phyloP scores from a whole-genome alignment of 2,113 vertebrate genomes.

The Herpetotheres cachinnans region DNA sequence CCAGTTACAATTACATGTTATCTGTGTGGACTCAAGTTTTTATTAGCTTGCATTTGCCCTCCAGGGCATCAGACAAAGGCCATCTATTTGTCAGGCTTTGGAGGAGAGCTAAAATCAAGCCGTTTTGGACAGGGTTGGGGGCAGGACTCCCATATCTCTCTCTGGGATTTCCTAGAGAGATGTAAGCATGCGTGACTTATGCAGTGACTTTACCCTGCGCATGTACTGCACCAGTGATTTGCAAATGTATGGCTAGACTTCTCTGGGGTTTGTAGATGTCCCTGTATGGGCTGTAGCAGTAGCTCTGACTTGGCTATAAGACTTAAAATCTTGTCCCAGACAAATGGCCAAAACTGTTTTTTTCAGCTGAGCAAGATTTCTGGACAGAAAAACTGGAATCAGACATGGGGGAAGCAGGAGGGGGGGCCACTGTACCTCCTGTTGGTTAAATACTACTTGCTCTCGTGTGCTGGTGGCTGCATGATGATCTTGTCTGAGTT shows the following conservation, averaged over 20 bases:
- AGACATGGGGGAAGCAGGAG: not conserved
- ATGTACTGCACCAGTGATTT: not conserved
- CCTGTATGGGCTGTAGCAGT: not conserved
- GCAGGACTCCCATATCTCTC: not conserved
- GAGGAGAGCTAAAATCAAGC: not conserved
- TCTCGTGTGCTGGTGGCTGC: not conserved
- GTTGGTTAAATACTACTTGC: not conserved
- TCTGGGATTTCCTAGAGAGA: not conserved
- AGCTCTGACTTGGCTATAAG: not conserved
- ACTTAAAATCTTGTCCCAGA: not conserved
- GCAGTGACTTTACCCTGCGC: not conserved
- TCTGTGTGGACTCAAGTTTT: conserved; percentile 36
- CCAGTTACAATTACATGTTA: conserved; percentile 20
- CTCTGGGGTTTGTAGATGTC: not conserved
- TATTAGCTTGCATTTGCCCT: conserved; percentile 40
- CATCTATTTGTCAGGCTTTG: conserved; percentile 18
- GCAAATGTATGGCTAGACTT: not conserved
- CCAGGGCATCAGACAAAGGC: conserved; percentile 23
- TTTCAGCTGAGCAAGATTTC: not conserved
- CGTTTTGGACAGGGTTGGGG: not conserved
- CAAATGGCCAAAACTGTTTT: not conserved
- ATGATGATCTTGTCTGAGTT: not conserved
- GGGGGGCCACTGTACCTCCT: not conserved
- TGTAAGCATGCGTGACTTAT: not conserved
- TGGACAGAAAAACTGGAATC: not conserved